Evolutionary conservation across 2,797 vertebrate species (phyloP), one percentile per base, ranked within the genome.

Genomic region (Aselliscus stoliczkanus): DNA sequence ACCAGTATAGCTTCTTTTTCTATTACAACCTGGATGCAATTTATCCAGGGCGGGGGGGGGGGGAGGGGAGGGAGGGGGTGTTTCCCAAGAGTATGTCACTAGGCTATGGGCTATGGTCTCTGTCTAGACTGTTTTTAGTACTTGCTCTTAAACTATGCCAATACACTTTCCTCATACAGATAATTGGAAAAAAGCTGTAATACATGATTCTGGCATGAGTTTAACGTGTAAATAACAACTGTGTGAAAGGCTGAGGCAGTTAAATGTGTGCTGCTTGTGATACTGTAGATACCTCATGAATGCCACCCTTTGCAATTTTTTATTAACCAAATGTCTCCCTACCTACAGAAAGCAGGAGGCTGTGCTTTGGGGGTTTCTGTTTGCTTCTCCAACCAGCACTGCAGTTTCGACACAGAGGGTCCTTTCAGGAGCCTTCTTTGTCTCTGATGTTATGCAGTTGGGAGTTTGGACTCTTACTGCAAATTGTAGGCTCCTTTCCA

Each of bases 261-360:
- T 62, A 84, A 12, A 1, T 87, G 4, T 29, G 12, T 93, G 77
- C 76, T 97, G 93, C 94, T 91, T 88, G 4, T 90, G 75, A 80
- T 82, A 47, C 12, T 79, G 52, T 58, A 3, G 56, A 52, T 88
- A 42, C 54, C 67, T 97, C 52, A 25, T 94, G 95, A 97, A 94
- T 95, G n/a, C 85, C 92, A 77, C 82, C 54, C 25, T 97, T 90
- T 96, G 75, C 69, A 75, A 1, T 58, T 97, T 96, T 95, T 97
- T 96, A 98, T 98, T 94, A 97, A 96, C 67, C 80, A 86, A 88
- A 58, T 94, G 31, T 93, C 93, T 96, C 96, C 92, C 85, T 76
- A 17, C 94, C 89, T 95, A 44, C 31, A 93, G 56, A 42, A 86
- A 60, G 76, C 92, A 95, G 79, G 85, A 77, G 81, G 64, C 47